Evolutionary conservation across 2,113 vertebrate species (phyloP).

Genomic region (Micronycteris hirsuta): DNA sequence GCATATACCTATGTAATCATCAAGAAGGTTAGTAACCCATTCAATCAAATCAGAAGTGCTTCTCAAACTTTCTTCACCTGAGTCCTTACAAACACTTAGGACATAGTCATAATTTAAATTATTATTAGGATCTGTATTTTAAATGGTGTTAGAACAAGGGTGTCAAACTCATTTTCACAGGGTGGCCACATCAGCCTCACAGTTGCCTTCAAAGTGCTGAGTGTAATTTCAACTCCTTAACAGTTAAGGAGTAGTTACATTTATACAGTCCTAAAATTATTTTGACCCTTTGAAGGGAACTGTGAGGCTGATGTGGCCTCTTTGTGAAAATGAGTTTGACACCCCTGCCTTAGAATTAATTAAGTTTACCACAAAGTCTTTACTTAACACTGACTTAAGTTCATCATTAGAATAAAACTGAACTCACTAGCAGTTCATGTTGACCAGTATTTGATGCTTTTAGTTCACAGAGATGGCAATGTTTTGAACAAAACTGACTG

Average conservation of each 20-base stretch:
- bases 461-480: not conserved
- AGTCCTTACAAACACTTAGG: not conserved
- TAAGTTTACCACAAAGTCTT: not conserved
- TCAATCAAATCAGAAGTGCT: not conserved
- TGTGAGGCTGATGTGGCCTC: too few relatives aligned
- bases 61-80: too few relatives aligned
- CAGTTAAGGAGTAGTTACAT: too few relatives aligned
- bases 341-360: not conserved
- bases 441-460: not conserved
- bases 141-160: not conserved
- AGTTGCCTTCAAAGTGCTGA: too few relatives aligned
- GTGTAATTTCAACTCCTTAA: too few relatives aligned
- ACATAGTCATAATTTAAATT: not conserved
- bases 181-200: too few relatives aligned
- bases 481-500: not conserved
- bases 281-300: too few relatives aligned
- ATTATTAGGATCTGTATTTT: not conserved
- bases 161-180: too few relatives aligned
- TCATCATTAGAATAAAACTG: not conserved
- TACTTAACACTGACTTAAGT: not conserved
- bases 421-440: not conserved
- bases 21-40: constrained; percentile 61
- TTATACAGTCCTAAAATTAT: too few relatives aligned
- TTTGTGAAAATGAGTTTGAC: too few relatives aligned
- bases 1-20: constrained; percentile 86